A percentile compares a stretch with the other conserved stretches of the same genome.
Evolutionary conservation across 1,140 invertebrate genomes (phyloP).

Genomic region (Potamilus streckersoni): DNA sequence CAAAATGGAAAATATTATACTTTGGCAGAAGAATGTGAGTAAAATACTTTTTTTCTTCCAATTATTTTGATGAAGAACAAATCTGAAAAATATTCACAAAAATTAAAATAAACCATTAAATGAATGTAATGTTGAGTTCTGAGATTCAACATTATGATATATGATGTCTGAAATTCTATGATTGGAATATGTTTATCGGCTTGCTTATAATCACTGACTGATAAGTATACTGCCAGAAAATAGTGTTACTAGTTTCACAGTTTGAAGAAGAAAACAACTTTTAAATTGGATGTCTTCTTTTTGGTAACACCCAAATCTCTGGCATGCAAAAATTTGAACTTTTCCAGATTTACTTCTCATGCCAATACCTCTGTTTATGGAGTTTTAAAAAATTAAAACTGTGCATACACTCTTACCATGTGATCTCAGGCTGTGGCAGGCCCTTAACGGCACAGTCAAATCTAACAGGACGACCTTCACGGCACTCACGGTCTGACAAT

Average conservation of each 20-base stretch:
- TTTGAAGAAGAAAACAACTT: background rate
- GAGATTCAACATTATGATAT: too few species aligned
- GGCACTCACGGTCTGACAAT: slow-evolving; percentile 53
- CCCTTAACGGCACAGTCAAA: slow-evolving; percentile 64
- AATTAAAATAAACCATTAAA: background rate
- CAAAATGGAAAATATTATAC: background rate
- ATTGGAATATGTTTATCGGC: too few species aligned
- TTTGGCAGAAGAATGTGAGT: background rate
- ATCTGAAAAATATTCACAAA: background rate
- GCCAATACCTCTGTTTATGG: background rate
- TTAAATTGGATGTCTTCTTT: background rate
- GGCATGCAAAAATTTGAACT: background rate
- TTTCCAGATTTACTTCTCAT: background rate
- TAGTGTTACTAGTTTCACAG: background rate
- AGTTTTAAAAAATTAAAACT: background rate
- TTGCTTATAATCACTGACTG: too few species aligned
- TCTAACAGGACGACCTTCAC: slow-evolving; percentile 60
- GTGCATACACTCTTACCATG: slow-evolving; percentile 50
- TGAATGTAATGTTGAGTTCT: background rate
- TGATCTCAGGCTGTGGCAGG: slow-evolving; percentile 60
- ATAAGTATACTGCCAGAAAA: background rate
- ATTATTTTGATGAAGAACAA: background rate
- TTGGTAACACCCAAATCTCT: background rate
- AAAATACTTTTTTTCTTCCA: background rate
- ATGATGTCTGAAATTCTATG: too few species aligned